Percentiles rank a stretch among this genome's conserved stretches.
These are phyloP conservation scores for Syndactyla subalaris DNA, from an alignment of 2,797 vertebrate genomes.

Conservation along the genomic window DNA sequence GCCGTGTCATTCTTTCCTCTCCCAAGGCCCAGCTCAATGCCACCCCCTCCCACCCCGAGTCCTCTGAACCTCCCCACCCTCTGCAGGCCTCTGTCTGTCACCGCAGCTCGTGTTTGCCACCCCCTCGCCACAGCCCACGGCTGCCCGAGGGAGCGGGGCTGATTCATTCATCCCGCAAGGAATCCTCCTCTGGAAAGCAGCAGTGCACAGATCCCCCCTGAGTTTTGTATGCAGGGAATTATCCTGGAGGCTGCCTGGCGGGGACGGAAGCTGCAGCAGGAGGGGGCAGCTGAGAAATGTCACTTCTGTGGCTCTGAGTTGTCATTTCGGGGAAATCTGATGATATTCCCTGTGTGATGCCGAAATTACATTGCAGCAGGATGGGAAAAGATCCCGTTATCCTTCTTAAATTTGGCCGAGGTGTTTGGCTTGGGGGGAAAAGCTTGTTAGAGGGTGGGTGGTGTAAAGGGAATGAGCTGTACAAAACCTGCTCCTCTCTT, in stretches of 20 bases:
- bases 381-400: not conserved
- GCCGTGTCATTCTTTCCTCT: not conserved
- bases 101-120: slow-evolving; percentile 82
- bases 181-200: slow-evolving; percentile 15
- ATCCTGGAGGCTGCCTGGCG: not conserved
- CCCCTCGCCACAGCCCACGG: slow-evolving; percentile 81
- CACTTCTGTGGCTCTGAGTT: not conserved
- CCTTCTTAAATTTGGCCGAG: not conserved
- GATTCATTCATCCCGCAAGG: slow-evolving; percentile 76
- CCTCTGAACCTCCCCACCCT: slow-evolving; percentile 7
- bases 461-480: not conserved
- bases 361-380: not conserved
- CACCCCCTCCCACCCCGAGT: not conserved
- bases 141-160: slow-evolving; percentile 83
- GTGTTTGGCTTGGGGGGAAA: not conserved
- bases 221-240: not conserved
- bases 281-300: not conserved
- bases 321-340: not conserved
- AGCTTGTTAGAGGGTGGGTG: not conserved
- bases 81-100: slow-evolving; percentile 45
- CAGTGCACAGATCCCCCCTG: not conserved
- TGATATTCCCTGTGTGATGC: not conserved
- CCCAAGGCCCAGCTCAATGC: not conserved
- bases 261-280: not conserved
- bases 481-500: not conserved